Conservation (phyloP, 2,888 invertebrate genomes). For the Limnephilus rhombicus region DNA sequence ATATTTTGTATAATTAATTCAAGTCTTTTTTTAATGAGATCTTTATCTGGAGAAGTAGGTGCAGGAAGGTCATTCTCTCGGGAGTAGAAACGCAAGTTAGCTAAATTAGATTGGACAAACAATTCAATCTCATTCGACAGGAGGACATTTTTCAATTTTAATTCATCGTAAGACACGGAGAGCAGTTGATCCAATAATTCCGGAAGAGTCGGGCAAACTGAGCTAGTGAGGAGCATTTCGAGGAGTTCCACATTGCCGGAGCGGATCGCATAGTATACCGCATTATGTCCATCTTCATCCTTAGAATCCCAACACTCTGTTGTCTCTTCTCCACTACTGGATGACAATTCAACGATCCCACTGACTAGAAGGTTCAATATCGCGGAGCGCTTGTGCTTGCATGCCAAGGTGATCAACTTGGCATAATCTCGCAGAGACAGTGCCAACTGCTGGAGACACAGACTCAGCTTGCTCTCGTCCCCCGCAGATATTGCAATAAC, state of each 20-base stretch:
- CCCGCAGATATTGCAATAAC: too few species aligned
- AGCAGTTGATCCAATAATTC: not conserved
- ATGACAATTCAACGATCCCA: not conserved
- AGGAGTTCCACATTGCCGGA: not conserved
- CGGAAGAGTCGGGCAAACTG: not conserved
- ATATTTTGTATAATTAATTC: not conserved
- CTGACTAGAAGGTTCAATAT: not conserved
- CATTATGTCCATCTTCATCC: not conserved
- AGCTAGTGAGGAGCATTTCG: not conserved
- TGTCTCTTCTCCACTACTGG: too few species aligned
- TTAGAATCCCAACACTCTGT: not conserved
- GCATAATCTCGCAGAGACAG: too few species aligned
- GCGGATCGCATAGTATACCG: not conserved
- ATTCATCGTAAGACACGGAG: not conserved
- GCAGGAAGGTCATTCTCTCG: not conserved
- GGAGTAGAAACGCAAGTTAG: slow-evolving; percentile 11
- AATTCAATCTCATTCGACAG: slow-evolving; percentile 17
- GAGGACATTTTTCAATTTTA: slow-evolving; percentile 14
- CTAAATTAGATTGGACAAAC: slow-evolving; percentile 1
- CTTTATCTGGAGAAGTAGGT: not conserved
- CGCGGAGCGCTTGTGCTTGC: not conserved
- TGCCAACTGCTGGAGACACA: too few species aligned
- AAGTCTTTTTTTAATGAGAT: not conserved
- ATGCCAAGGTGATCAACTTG: not conserved
- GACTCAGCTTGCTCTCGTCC: too few species aligned